Percentiles rank a stretch among this genome's conserved stretches.
Evolutionary conservation across 2,888 invertebrate species (phyloP).

Genomic region (Callimorpha dominula): DNA sequence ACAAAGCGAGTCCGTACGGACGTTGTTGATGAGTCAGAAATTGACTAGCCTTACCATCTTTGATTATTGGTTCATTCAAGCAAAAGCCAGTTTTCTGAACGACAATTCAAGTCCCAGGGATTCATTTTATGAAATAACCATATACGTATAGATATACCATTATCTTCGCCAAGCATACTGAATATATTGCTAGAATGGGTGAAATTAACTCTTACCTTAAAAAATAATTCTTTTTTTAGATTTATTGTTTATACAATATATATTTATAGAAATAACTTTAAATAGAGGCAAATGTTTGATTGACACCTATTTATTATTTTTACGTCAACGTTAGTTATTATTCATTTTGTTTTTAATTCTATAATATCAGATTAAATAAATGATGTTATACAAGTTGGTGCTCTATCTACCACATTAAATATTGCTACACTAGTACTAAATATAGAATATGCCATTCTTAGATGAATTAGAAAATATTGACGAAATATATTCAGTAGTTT

Average conservation of each 20-base stretch:
- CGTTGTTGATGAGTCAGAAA: conserved; percentile 30
- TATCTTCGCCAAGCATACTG: background rate
- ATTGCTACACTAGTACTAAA: too few species aligned
- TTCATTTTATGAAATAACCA: background rate
- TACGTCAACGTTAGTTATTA: too few species aligned
- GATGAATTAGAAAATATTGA: too few species aligned
- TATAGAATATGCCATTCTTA: too few species aligned
- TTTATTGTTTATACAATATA: background rate
- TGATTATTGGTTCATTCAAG: background rate
- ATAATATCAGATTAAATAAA: too few species aligned
- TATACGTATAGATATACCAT: background rate
- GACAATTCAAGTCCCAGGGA: background rate
- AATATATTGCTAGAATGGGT: background rate
- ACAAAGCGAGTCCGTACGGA: conserved; percentile 11
- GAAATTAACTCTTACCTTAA: background rate
- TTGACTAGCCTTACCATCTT: conserved; percentile 34
- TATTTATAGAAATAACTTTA: background rate
- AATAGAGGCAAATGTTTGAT: background rate
- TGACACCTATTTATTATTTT: background rate
- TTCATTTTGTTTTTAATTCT: too few species aligned
- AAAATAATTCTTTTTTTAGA: background rate
- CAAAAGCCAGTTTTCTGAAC: background rate
- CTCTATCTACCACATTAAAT: too few species aligned
- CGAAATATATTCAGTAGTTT: too few species aligned
- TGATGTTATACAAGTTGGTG: too few species aligned